Percentiles rank a stretch among this genome's conserved stretches.
Evolutionary conservation across 2,888 invertebrate genomes (phyloP).

Genomic region (Molanna angustata): DNA sequence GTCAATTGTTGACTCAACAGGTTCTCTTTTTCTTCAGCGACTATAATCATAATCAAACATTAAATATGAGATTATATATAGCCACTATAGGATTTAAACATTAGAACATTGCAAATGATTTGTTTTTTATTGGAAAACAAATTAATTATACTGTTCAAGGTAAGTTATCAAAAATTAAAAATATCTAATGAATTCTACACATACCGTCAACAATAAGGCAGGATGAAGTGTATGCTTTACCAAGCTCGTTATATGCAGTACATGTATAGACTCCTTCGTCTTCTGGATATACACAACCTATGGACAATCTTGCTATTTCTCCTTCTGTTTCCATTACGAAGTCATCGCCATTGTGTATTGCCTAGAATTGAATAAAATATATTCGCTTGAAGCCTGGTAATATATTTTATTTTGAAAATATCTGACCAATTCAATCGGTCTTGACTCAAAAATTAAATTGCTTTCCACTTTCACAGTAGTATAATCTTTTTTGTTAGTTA

Average conservation of each 20-base stretch:
- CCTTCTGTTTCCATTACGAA: slow-evolving; percentile 68
- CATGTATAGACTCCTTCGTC: slow-evolving; percentile 90
- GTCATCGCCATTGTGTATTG: slow-evolving; percentile 64
- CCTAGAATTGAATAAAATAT: too few relatives aligned
- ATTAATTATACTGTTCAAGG: too few relatives aligned
- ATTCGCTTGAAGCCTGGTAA: too few relatives aligned
- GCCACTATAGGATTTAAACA: neutral
- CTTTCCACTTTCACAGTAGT: too few relatives aligned
- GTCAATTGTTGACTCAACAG: slow-evolving; percentile 66
- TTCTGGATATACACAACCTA: slow-evolving; percentile 76
- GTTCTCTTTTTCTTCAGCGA: slow-evolving; percentile 81
- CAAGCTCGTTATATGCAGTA: slow-evolving; percentile 78
- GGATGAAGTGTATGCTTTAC: slow-evolving; percentile 77
- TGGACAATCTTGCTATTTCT: slow-evolving; percentile 66
- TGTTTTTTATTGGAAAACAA: too few relatives aligned
- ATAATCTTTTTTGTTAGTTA: too few relatives aligned
- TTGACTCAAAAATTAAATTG: too few relatives aligned
- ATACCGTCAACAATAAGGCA: slow-evolving; percentile 80
- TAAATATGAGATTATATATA: neutral
- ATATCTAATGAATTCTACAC: neutral
- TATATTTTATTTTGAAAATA: too few relatives aligned
- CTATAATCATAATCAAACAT: slow-evolving; percentile 43
- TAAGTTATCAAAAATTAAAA: too few relatives aligned
- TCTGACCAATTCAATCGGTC: too few relatives aligned
- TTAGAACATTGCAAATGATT: too few relatives aligned